These are phyloP conservation scores for Lepidocyrtinus sp. DNA, from an alignment of 2,888 invertebrate genomes.

Conservation along the genomic window DNA sequence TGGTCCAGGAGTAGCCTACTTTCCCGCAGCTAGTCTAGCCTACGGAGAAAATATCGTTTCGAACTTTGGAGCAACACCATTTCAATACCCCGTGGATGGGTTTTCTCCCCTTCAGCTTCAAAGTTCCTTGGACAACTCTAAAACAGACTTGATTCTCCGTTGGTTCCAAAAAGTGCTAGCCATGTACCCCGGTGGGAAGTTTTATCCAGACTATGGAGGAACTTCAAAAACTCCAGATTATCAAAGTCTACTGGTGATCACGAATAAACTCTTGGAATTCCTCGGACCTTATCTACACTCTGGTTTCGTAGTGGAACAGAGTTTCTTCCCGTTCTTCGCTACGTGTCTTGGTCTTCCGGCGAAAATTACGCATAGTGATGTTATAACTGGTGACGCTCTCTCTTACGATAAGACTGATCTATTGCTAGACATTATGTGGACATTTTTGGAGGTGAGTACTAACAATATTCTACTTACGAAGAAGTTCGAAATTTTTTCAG, in stretches of 20 bases:
- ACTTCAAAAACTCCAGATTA: constrained; percentile 28
- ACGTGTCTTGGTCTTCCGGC: constrained; percentile 65
- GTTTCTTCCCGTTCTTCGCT: constrained; percentile 77
- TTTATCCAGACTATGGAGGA: constrained; percentile 23
- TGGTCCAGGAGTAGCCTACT: constrained; percentile 84
- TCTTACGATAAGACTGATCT: constrained; percentile 64
- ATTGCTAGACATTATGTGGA: constrained; percentile 79
- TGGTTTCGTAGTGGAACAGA: constrained; percentile 81
- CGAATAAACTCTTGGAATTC: constrained; percentile 75
- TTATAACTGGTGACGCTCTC: constrained; percentile 61
- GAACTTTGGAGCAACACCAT: constrained; percentile 83
- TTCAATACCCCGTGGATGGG: constrained; percentile 80
- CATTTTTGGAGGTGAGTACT: constrained; percentile 76
- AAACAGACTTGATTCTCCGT: constrained; percentile 73
- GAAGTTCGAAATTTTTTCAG: neutral
- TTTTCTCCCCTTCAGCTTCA: constrained; percentile 79
- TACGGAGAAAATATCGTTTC: constrained; percentile 83
- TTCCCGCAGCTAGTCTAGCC: constrained; percentile 85
- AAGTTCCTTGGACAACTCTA: constrained; percentile 69
- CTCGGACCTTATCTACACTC: constrained; percentile 78
- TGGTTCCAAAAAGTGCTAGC: constrained; percentile 74
- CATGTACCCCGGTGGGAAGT: constrained; percentile 66
- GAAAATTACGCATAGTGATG: constrained; percentile 64
- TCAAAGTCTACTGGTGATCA: constrained; percentile 57
- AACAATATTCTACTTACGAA: neutral